Base-by-base conservation (phyloP, 2,888 invertebrate species). In the Apamea crenata region DNA sequence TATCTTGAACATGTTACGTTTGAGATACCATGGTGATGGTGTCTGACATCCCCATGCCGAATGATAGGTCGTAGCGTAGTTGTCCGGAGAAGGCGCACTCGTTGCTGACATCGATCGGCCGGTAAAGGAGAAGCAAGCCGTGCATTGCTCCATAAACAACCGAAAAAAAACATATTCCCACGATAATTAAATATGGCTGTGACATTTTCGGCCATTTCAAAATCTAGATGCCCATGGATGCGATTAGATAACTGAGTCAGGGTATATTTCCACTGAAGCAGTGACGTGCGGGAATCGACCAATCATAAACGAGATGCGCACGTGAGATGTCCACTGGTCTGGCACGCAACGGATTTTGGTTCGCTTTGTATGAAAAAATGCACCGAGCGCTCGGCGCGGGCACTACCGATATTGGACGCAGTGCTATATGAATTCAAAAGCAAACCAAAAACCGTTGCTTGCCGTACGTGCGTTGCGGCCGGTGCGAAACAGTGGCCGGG, bases 21-120 rank as follows among this genome's bases (percentile, higher is more conserved):
- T 40, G 25, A 91, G 92, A 67, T 89, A 96, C 96, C 94, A 96
- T 87, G 29, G 96, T 96, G 21, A 94, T 92, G 7, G 96, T 96
- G 82, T 96, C 96, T 0, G 96, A 95, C 95, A 96, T 95, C 2
- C 96, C 96, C 95, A 96, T 96, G 2, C 96, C 96, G 74, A 91
- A 96, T 2, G 96, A 94, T 47, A 96, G 78, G 74, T 96, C 96
- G 83, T 92, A 96, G 59, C 95, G 90, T 32, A 96, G 79, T 0
- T 91, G 87, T 14, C 91, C 90, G 0, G 96, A 96, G 77, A 93
- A 91, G 0, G 94, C 93, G 72, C 96, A 96, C 0, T 93, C 94
- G 29, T 89, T 90, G 74, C 93, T 96, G 18, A 96, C 88, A 70
- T 96, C 96, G 7, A 86, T 86, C 0, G 96, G 96, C 2, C 94